phyloP scores from a whole-genome alignment of 2,113 vertebrate species.

The Cyprinus carpio region DNA sequence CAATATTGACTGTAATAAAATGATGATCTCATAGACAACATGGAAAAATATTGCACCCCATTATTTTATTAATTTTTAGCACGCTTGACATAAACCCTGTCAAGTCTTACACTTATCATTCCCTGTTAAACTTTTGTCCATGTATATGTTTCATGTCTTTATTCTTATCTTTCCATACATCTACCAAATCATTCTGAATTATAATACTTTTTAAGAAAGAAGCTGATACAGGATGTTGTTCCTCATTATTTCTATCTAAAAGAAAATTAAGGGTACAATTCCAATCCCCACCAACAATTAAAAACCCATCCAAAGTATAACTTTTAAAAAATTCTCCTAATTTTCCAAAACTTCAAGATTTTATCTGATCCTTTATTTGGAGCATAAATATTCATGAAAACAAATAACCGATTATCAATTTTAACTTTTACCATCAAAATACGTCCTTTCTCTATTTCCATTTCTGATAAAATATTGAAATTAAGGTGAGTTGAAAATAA shows the following conservation, averaged over 20 bases:
- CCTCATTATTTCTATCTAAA: not conserved
- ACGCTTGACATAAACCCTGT: too few species aligned
- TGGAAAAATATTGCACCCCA: not conserved
- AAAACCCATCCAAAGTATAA: not conserved
- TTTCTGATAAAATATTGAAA: not conserved
- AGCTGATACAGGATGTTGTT: not conserved
- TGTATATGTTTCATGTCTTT: too few species aligned
- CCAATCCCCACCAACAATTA: not conserved
- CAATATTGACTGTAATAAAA: not conserved
- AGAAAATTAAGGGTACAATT: not conserved
- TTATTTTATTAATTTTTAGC: too few species aligned
- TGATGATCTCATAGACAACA: not conserved
- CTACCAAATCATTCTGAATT: not conserved
- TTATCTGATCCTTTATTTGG: not conserved
- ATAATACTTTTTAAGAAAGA: not conserved
- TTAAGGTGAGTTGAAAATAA: not conserved
- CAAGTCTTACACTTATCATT: too few species aligned
- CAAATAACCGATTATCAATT: not conserved
- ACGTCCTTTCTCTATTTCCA: not conserved
- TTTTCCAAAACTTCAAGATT: not conserved
- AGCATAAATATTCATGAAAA: not conserved
- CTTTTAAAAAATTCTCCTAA: not conserved
- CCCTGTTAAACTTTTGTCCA: too few species aligned
- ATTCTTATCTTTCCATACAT: too few species aligned
- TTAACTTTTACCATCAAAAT: not conserved